Evolutionary conservation across 2,888 invertebrate species (phyloP).

Genomic region (Pristionchus entomophagus): DNA sequence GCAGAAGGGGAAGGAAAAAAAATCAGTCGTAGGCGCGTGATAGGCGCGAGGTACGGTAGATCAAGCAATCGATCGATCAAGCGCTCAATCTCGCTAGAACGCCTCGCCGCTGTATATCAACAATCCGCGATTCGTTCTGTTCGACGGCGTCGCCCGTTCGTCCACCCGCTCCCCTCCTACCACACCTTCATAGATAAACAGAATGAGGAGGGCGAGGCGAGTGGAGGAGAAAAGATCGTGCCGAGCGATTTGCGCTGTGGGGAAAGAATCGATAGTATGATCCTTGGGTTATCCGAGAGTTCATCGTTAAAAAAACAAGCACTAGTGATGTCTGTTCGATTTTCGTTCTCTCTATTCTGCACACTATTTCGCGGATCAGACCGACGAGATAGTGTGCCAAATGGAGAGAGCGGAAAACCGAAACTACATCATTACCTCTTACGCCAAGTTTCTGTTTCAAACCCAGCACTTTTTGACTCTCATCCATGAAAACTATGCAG

Average conservation of each 20-base stretch:
- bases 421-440: too few species aligned
- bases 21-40: neutral
- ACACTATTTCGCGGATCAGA: too few species aligned
- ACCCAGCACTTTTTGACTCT: too few species aligned
- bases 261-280: neutral
- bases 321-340: too few species aligned
- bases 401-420: too few species aligned
- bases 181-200: conserved; percentile 34
- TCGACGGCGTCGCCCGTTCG: neutral
- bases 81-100: neutral
- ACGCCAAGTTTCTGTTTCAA: too few species aligned
- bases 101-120: neutral
- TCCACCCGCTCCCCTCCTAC: neutral
- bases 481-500: too few species aligned
- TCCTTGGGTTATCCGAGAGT: too few species aligned
- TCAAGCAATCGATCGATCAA: conserved; percentile 6
- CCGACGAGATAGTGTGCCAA: too few species aligned
- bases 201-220: neutral
- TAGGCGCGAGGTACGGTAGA: neutral
- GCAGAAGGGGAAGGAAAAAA: neutral
- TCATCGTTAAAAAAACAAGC: too few species aligned
- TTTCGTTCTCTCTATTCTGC: too few species aligned
- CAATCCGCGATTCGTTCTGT: neutral
- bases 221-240: neutral
- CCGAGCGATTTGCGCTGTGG: neutral